Evolutionary conservation across 2,797 vertebrate species (phyloP).

Genomic region (Ctenopoma multispine): DNA sequence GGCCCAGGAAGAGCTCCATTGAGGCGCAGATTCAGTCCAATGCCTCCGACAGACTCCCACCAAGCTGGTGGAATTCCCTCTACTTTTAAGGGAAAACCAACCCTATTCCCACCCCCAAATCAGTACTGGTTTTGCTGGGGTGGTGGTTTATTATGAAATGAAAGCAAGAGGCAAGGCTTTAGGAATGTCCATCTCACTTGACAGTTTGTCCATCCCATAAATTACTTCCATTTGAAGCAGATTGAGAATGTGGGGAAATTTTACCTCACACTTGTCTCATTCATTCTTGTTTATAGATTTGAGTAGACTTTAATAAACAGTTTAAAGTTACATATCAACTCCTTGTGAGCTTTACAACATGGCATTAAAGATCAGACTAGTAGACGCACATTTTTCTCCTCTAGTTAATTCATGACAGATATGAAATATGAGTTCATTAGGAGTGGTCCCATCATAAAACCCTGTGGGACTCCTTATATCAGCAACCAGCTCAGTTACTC

Average conservation of each 20-base stretch:
- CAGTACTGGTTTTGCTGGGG: constrained; percentile 28
- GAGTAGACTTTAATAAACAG: constrained; percentile 57
- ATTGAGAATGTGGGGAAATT: constrained; percentile 41
- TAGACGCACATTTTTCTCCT: constrained; percentile 57
- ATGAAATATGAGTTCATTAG: constrained; percentile 81
- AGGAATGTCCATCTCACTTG: constrained; percentile 51
- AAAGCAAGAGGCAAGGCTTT: constrained; percentile 39
- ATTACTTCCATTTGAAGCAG: constrained; percentile 53
- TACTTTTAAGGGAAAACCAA: constrained; percentile 64
- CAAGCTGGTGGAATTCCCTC: constrained; percentile 76
- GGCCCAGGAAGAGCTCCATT: constrained; percentile 74
- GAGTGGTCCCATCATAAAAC: constrained; percentile 70
- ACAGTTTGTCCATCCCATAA: constrained; percentile 47
- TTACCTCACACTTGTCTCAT: constrained; percentile 62
- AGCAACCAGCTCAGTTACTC: constrained; percentile 52
- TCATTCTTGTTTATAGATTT: constrained; percentile 65
- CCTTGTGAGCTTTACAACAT: constrained; percentile 32
- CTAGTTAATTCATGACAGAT: constrained; percentile 71
- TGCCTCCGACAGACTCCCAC: constrained; percentile 81
- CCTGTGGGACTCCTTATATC: constrained; percentile 73
- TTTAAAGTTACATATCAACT: constrained; percentile 61
- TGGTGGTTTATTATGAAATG: constrained; percentile 54
- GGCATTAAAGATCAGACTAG: constrained; percentile 48
- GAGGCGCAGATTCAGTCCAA: constrained; percentile 78
- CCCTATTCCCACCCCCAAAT: constrained; percentile 30